A percentile compares a stretch with the other conserved stretches of the same genome.
phyloP scores from a whole-genome alignment of 2,888 invertebrate species.

The Itoplectis maculator region DNA sequence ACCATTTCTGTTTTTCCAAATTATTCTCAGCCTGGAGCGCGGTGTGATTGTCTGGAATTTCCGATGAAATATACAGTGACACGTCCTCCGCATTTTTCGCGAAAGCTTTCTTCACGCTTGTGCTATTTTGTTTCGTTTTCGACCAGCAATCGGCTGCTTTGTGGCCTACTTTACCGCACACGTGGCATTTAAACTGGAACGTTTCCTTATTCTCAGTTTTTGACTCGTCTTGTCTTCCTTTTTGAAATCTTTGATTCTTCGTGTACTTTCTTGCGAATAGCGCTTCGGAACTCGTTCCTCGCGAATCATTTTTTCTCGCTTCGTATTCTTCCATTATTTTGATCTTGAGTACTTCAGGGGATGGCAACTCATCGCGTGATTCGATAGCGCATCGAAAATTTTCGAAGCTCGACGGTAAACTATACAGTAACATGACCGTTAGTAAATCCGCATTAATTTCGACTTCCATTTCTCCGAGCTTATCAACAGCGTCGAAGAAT shows the following conservation, averaged over 20 bases:
- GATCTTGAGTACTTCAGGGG: slow-evolving; percentile 14
- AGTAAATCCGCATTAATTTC: slow-evolving; percentile 37
- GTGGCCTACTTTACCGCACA: slow-evolving; percentile 19
- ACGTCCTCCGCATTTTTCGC: slow-evolving; percentile 20
- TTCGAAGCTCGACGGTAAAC: slow-evolving; percentile 40
- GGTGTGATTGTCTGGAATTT: background rate
- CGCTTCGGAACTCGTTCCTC: background rate
- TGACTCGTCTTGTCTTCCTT: slow-evolving; percentile 1
- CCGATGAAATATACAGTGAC: background rate
- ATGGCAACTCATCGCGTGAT: slow-evolving; percentile 34
- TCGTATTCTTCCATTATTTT: too few relatives aligned
- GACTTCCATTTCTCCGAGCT: slow-evolving; percentile 38
- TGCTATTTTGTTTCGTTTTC: background rate
- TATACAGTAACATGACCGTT: slow-evolving; percentile 40
- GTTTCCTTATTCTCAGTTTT: slow-evolving; percentile 1
- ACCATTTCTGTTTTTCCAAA: slow-evolving; percentile 15
- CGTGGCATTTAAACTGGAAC: slow-evolving; percentile 5
- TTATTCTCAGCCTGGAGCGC: background rate
- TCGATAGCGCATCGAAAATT: slow-evolving; percentile 47
- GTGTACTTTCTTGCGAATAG: background rate
- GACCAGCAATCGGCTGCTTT: background rate
- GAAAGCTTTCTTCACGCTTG: too few relatives aligned
- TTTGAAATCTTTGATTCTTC: background rate
- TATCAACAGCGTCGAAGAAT: slow-evolving; percentile 49
- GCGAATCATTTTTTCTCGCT: background rate